Percentiles rank a stretch among this genome's conserved stretches.
phyloP scores from a whole-genome alignment of 1,140 invertebrate genomes.

The Aleiodes sp. region DNA sequence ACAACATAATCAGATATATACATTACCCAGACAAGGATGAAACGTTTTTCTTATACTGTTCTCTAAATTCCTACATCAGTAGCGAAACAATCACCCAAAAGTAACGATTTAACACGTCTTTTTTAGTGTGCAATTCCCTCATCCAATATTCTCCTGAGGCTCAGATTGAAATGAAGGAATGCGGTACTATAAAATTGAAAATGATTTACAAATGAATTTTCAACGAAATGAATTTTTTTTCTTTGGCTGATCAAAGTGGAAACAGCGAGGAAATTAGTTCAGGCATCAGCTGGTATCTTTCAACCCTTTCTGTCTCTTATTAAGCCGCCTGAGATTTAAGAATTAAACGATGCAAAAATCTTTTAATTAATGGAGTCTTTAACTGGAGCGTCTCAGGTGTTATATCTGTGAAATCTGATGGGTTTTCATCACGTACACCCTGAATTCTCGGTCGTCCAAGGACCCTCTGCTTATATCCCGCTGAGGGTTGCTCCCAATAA shows the following conservation, averaged over 20 bases:
- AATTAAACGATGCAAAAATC: neutral
- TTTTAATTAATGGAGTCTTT: conserved; percentile 1
- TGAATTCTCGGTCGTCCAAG: neutral
- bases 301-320: neutral
- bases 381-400: conserved; percentile 55
- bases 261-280: too few species aligned
- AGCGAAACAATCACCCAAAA: too few species aligned
- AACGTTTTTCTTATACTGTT: too few species aligned
- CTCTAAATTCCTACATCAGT: too few species aligned
- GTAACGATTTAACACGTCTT: too few species aligned
- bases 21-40: too few species aligned
- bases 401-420: conserved; percentile 51
- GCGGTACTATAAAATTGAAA: conserved; percentile 2
- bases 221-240: neutral
- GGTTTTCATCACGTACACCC: conserved; percentile 1
- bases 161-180: conserved; percentile 3
- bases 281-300: neutral
- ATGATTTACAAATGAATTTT: neutral
- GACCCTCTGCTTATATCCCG: conserved; percentile 32
- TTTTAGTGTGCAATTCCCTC: too few species aligned
- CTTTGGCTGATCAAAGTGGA: conserved; percentile 8
- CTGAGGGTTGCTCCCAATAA: conserved; percentile 48
- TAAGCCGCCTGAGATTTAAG: neutral
- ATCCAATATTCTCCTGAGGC: neutral
- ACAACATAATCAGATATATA: too few species aligned